A percentile compares a stretch with the other conserved stretches of the same genome.
Conservation (phyloP, 2,113 vertebrate species). For the Lonchura striata region DNA sequence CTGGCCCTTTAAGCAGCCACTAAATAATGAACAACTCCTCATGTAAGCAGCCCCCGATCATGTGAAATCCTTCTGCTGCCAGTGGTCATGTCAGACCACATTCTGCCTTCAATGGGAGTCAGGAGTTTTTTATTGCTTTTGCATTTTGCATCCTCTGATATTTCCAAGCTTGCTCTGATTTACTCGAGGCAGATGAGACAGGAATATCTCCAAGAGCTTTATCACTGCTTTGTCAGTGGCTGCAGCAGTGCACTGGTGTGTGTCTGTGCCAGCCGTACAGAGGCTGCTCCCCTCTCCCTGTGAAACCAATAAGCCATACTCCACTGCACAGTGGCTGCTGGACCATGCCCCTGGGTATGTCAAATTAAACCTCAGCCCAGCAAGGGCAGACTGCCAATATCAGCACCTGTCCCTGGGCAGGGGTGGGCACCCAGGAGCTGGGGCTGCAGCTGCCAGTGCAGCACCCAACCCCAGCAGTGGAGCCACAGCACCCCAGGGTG, state of each 20-base stretch:
- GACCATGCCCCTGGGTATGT: background rate
- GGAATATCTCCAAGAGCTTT: slow-evolving; percentile 10
- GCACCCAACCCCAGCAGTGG: accelerated
- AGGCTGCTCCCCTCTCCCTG: slow-evolving; percentile 48
- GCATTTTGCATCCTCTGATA: slow-evolving; percentile 19
- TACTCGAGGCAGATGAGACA: slow-evolving; percentile 48
- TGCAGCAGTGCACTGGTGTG: slow-evolving; percentile 51
- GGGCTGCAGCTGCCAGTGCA: background rate
- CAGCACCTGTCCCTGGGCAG: background rate
- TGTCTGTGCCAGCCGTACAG: slow-evolving; percentile 11
- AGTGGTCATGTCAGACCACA: background rate
- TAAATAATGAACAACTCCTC: slow-evolving; percentile 44
- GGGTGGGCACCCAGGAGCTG: background rate
- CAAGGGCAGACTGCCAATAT: background rate
- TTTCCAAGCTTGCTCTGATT: slow-evolving; percentile 12
- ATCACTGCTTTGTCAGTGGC: background rate
- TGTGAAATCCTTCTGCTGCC: background rate
- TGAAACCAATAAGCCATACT: slow-evolving; percentile 66
- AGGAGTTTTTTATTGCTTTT: slow-evolving; percentile 1
- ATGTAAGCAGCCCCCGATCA: background rate
- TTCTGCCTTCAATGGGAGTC: background rate
- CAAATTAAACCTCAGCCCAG: slow-evolving; percentile 31
- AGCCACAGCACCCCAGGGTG: accelerated
- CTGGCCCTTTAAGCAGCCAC: slow-evolving; percentile 13
- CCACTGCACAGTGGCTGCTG: background rate